Base-by-base conservation (phyloP, 2,888 invertebrate species). In the Tanytarsus gracilentus region DNA sequence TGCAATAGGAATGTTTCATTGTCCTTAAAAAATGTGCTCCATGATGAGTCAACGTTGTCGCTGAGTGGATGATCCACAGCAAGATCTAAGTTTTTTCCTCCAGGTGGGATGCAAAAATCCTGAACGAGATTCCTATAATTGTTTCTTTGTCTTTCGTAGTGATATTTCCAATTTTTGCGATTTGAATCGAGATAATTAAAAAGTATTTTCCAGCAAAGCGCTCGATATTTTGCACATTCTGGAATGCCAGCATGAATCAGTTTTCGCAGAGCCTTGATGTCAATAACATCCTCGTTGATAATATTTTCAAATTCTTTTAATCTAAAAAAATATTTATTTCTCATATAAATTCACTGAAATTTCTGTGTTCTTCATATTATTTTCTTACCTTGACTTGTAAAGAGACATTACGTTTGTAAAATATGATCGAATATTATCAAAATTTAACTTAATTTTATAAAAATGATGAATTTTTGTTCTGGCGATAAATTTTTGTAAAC, bases 1-100 rank as follows among this genome's bases (percentile, higher is more conserved):
- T 99, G 99, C 44, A 96, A 75, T 39, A 99, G 76, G 50, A 60
- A 60, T 62, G 97, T 94, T 76, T 98, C 96, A 73, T 99, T 99
- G 72, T 99, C 98, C 71, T 88, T 91, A 74, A 99, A 99, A 73
- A 86, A 98, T 3, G 86, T 86, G 67, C 86, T 86, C 99, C 99
- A 99, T 51, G 92, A 86, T 70, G 96, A 96, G 66, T 92, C 89
- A 0, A 97, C 95, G 67, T 89, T 91, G n/a, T 89, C 85, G 71
- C 90, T 96, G 56, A 99, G 75, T 0, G 98, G 99, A 80, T 99
- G 90, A 72, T 93, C 92, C 36, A 67, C 66, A 9, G 67, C 66
- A 52, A 67, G 66, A n/a, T 78, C 77, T 1, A 81, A 81, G 65
- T 77, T 76, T 16, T 76, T 72, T 61, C 77, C 81, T 36, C 90